Base-by-base conservation (phyloP, 1,140 invertebrate genomes). In the Pectinophora gossypiella region DNA sequence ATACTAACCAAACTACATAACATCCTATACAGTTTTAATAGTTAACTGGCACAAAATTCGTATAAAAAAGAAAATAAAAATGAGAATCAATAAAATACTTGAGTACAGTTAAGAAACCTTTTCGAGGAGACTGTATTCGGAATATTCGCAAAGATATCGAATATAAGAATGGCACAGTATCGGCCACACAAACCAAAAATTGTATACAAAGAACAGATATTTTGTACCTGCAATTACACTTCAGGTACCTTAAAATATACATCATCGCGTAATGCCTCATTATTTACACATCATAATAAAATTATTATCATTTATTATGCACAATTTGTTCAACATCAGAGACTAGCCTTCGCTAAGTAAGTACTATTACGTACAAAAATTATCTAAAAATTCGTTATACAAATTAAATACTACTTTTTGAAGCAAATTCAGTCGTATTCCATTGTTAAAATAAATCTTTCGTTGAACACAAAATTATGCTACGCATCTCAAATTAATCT, bases 21-120 rank as follows among this genome's bases (percentile, higher is more conserved):
- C 27, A n/a, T 32, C 27, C 27, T 32, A 32, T 32, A 32, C 9
- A 32, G 51, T 12, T 32, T 32, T 32, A 12, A 32, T 32, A 40
- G n/a, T 40, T 78, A 83, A 83, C 79, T 83, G 79, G 77, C 79
- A 83, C 77, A 80, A 73, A 70, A 74, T 76, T 82, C 75, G 56
- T 79, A 72, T 54, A 64, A 70, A 49, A 63, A 50, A 40, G 51
- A 15, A 27, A 6, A 15, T 38, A 9, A 3, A 38, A 13, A 13
- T 40, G 36, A 18, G 36, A 40, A 13, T 40, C 16, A 16, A 40
- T 32, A 12, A 32, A 9, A 9, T 32, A 3, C 2, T 32, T 32
- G n/a, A 32, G 27, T 32, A 32, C 27, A 32, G n/a, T n/a, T n/a
- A n/a, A n/a, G n/a, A n/a, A n/a, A n/a, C n/a, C n/a, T n/a, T n/a